Evolutionary conservation across 2,113 vertebrate genomes (phyloP), one percentile per base, ranked within the genome.

Genomic region (Mobula birostris): DNA sequence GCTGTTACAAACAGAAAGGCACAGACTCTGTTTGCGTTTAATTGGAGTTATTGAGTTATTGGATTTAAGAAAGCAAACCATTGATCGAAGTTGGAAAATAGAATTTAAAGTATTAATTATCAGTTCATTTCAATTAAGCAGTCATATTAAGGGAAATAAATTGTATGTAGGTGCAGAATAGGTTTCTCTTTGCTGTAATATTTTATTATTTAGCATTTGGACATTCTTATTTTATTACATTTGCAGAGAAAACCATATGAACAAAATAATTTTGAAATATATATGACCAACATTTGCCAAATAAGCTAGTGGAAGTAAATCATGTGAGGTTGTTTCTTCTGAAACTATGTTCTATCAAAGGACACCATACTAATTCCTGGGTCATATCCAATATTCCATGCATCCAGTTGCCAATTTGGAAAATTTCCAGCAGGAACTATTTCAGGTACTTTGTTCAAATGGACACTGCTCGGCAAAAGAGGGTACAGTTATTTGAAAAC

Each of bases 341-440:
- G 66, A 92, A 36, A 32, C 90, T 21, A 36, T 8, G 8, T 72
- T 92, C 63, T 92, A n/a, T 90, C 11, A 68, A 27, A 70, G 90
- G 14, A 68, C 19, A 72, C 21, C 24, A 61, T 63, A 5, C 66
- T 40, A 29, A 40, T 92, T 7, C 17, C 32, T 92, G 88, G 88
- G 66, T 8, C 19, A 4, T 21, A 4, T 92, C 88, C 88, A 92
- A 92, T 92, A 72, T 92, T 92, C 88, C 88, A 74, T 48, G 32
- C 90, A 70, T 32, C 32, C 9, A 1, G 90, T 72, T 92, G 63
- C 68, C 90, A 92, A 66, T 72, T 92, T 92, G 90, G 68, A 92
- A 72, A 32, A 27, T 24, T 24, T 72, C 90, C 90, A 92, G 58
- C 88, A 92, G 88, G 7, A 36, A 68, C 68, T 15, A 72, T 92